Base-by-base conservation (phyloP, 2,797 vertebrate genomes). In the Apogon talboti region DNA sequence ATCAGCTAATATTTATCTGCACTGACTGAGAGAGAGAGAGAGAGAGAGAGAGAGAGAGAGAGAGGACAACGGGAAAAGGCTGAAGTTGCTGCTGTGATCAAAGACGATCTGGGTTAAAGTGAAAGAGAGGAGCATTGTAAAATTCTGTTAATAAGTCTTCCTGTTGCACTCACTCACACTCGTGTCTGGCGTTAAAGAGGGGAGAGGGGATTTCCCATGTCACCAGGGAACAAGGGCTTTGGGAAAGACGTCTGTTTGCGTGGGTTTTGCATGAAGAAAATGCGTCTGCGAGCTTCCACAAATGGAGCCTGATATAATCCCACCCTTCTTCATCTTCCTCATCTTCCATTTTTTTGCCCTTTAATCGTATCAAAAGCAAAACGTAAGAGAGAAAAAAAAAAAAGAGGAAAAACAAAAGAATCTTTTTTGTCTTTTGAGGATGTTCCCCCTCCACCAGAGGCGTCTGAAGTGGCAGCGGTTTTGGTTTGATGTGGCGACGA, bases 71-170 rank as follows among this genome's bases (percentile, higher is more conserved):
- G 2, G 19, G 19, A 21, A 21, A 21, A 80, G 77, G 72, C 54
- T 47, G 55, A 55, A 57, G 70, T 19, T 48, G 58, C 44, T 18
- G 2, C 62, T 54, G 19, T 81, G 83, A 91, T 91, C 76, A 87
- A 87, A 91, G 83, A 30, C n/a, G 49, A 63, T 41, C 40, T 52
- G 19, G 46, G 13, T 58, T 21, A 62, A 56, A 68, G 50, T 55
- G n/a, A 16, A 33, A 33, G 33, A 49, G 51, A 55, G 49, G 43
- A 41, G 41, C 30, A 64, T 67, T 78, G 52, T 78, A 48, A 87
- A 78, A 78, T 63, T 53, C 66, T 61, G 77, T 86, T 81, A 87
- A 90, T 90, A 79, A 82, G 64, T 80, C 38, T 21, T 21, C 19
- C 19, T 21, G 19, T 21, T 67, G 72, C 35, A 76, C 66, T 59